Evolutionary conservation across 2,888 invertebrate species (phyloP).

Genomic region (Agelastica alni): DNA sequence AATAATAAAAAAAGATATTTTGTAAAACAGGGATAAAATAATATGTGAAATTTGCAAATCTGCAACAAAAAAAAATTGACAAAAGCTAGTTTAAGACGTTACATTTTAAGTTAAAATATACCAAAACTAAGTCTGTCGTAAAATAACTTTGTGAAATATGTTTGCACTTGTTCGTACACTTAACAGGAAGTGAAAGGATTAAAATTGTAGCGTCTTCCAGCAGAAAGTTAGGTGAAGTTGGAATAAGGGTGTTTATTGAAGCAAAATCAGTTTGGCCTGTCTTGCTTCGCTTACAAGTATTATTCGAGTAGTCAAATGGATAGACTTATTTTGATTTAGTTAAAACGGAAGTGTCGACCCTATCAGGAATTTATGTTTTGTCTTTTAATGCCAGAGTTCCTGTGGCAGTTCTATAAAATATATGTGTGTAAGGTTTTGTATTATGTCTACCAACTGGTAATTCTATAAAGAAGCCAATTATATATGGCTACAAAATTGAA

Average conservation of each 20-base stretch:
- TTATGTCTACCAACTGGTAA: not conserved
- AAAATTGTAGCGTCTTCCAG: constrained; percentile 31
- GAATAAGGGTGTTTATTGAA: constrained; percentile 49
- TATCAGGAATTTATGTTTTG: constrained; percentile 51
- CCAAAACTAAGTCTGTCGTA: no score
- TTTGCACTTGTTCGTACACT: no score
- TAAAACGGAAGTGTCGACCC: constrained; percentile 51
- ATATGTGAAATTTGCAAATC: no score
- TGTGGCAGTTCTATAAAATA: not conserved
- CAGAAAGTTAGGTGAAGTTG: constrained; percentile 51
- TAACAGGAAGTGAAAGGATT: constrained; percentile 39
- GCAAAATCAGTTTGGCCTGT: constrained; percentile 44
- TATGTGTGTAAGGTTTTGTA: not conserved
- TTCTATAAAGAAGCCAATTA: no score
- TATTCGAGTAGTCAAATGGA: constrained; percentile 41
- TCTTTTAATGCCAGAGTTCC: constrained; percentile 32
- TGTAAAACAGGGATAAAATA: no score
- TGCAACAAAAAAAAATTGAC: no score
- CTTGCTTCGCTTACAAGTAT: constrained; percentile 49
- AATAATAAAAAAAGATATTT: no score
- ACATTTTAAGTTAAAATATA: no score
- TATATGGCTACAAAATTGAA: no score
- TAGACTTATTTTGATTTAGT: constrained; percentile 52
- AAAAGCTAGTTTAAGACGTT: no score
- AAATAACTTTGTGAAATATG: no score